These are phyloP conservation scores for Thunnus thynnus DNA, from an alignment of 2,113 vertebrate species.

Conservation along the genomic window DNA sequence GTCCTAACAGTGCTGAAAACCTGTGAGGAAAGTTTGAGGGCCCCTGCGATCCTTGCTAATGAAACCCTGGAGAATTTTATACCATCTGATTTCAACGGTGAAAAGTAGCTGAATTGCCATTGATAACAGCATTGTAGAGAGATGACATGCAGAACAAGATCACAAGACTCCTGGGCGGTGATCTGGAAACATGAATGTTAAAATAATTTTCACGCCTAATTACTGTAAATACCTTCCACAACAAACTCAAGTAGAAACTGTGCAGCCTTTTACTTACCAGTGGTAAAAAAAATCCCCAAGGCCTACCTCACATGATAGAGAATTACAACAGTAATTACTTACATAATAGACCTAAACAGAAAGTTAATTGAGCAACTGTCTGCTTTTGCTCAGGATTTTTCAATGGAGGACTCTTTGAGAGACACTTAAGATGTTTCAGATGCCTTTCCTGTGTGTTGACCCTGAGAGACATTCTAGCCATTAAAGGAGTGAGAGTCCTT, in stretches of 20 bases:
- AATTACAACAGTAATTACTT: conserved; percentile 26
- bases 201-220: conserved; percentile 12
- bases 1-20: conserved; percentile 65
- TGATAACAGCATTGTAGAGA: conserved; percentile 25
- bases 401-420: background rate
- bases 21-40: conserved; percentile 45
- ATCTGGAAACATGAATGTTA: conserved; percentile 2
- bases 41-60: conserved; percentile 48
- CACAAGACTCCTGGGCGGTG: conserved; percentile 5
- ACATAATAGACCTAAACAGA: conserved; percentile 20
- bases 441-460: background rate
- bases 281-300: conserved; percentile 26
- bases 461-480: background rate
- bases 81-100: conserved; percentile 40
- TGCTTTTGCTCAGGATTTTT: conserved; percentile 13
- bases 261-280: conserved; percentile 9
- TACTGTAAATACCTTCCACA: background rate
- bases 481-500: conserved; percentile 21
- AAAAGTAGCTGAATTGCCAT: conserved; percentile 20
- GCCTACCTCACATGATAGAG: conserved; percentile 30
- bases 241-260: background rate
- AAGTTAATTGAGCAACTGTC: background rate
- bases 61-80: conserved; percentile 68
- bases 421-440: conserved; percentile 31
- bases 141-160: conserved; percentile 17